Base-by-base conservation (phyloP, 2,888 invertebrate species). In the Chironomus tentans region DNA sequence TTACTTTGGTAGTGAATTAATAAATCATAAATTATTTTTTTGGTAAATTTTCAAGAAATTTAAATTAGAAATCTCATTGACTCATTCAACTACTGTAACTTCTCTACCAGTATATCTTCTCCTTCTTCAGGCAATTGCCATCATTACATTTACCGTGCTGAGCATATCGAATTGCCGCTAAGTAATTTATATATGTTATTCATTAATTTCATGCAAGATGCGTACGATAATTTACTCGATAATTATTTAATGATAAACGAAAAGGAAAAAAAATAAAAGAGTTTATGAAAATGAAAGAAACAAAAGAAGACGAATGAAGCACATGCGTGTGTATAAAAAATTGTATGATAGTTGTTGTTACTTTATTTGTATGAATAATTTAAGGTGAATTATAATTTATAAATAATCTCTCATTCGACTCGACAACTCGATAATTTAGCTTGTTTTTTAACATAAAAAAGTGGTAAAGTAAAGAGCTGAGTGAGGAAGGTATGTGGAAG, bases 231-330 rank as follows among this genome's bases (percentile, higher is more conserved):
- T 65, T 65, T 65, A 65, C 24, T 65, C 62, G 62, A 65, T 65
- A 65, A 65, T 65, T 65, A 65, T 65, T 65, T 65, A 65, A 65
- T 65, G 62, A 65, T 65, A 65, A 65, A 15, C 62, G 62, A 65
- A 65, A 65, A 4, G 3, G n/a, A 18, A 62, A 21, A 62, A 21
- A 10, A 24, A 24, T 21, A 65, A 65, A 21, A 18, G 62, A 65
- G 62, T 65, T 15, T 21, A 18, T 21, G 21, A 65, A 21, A 21
- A 65, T 18, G 62, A 7, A 65, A 65, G 24, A 13, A 65, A 65
- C 10, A 21, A 65, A 62, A 65, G 13, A 50, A 65, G 24, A 24
- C 21, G 62, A 65, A 22, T 65, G 15, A 50, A 21, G 62, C 21
- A 12, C 62, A 24, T 65, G 62, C 62, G 22, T 65, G 22, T 21